Evolutionary conservation across 2,888 invertebrate species (phyloP), one percentile per base, ranked within the genome.

Genomic region (Plebejus anna): DNA sequence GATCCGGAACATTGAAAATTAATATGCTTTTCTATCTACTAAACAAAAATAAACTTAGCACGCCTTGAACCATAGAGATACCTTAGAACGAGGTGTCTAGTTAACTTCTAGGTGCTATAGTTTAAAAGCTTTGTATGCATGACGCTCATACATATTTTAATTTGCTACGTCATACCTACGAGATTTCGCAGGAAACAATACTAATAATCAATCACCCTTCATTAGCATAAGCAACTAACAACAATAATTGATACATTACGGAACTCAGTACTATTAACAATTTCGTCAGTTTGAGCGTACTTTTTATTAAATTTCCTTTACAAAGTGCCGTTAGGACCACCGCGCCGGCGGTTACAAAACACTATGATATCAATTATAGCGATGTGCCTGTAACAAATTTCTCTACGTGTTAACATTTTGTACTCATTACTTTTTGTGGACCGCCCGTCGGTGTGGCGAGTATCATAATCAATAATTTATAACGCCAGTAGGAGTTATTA

Each of bases 301-400:
- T 66, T 36, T 75, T 70, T 70, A 76, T 72, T 61, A 57, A 76
- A 73, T 78, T 78, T 77, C 76, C 77, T 77, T 77, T 77, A 77
- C 78, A 77, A 80, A 80, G 76, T 22, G 79, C 80, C 80, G 80
- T 80, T 80, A 80, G 47, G 80, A 80, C 80, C 80, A 80, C 80
- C 80, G 78, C 47, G 77, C 77, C 70, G 42, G 76, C 80, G 76
- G 79, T 80, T 80, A 79, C 80, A 77, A 77, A 79, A 77, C 78
- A 77, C 77, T 72, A 66, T 77, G 80, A 78, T 80, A 78, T 78
- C 80, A 80, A 80, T 80, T 78, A 73, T 78, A 78, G 70, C 76
- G 78, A 77, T 78, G 78, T 51, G 75, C 51, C 79, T 80, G 80
- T 77, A 80, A 80, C 80, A 75, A 80, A 79, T 80, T 76, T 80